Evolutionary conservation across 2,888 invertebrate genomes (phyloP).

Genomic region (Luffia ferchaultella): DNA sequence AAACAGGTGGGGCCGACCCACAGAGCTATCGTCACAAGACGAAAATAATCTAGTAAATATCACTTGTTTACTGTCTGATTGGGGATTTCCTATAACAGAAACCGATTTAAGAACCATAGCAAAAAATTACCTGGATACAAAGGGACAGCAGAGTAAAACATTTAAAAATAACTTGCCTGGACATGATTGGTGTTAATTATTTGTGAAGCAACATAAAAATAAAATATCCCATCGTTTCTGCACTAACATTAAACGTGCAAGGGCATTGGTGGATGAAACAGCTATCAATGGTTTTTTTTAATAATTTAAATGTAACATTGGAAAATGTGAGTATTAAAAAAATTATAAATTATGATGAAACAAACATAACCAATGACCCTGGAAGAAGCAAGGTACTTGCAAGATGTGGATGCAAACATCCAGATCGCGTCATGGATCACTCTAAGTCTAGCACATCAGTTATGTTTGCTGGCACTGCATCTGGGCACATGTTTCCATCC

Average conservation of each 20-base stretch:
- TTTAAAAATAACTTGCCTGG: conserved; percentile 2
- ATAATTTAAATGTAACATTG: not conserved
- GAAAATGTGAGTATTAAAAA: not conserved
- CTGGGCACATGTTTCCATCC: conserved; percentile 9
- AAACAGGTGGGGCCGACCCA: not conserved
- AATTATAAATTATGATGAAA: conserved; percentile 6
- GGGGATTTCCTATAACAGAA: conserved; percentile 1
- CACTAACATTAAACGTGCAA: conserved; percentile 7
- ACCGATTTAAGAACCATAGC: not conserved
- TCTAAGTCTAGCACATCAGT: conserved; percentile 8
- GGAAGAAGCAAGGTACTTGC: conserved; percentile 2
- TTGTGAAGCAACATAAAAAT: not conserved
- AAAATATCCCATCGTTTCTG: not conserved
- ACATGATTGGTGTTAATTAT: not conserved
- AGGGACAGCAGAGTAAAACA: not conserved
- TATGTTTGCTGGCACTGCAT: conserved; percentile 11
- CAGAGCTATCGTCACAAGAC: not conserved
- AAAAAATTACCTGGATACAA: conserved; percentile 1
- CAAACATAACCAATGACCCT: conserved; percentile 1
- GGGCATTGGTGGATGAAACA: conserved; percentile 9
- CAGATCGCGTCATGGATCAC: conserved; percentile 6
- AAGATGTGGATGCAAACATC: conserved; percentile 3
- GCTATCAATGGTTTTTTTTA: conserved; percentile 2
- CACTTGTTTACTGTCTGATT: not conserved
- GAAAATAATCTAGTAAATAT: not conserved